Percentiles rank a stretch among this genome's conserved stretches.
These are phyloP conservation scores for Ceratina calcarata DNA, from an alignment of 1,140 invertebrate species.

Conservation along the genomic window DNA sequence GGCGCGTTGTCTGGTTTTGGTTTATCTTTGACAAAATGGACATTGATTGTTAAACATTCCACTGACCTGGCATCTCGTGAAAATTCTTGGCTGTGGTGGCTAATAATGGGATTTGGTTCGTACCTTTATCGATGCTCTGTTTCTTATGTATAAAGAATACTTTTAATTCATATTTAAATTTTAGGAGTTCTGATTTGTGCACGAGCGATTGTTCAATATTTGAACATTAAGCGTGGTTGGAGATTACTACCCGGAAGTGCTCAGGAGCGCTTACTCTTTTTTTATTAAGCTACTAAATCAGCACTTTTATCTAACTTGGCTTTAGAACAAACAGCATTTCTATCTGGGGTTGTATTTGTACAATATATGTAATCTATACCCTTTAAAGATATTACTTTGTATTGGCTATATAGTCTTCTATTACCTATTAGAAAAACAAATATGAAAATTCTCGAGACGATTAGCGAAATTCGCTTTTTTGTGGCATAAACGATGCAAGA, in stretches of 20 bases:
- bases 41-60: constrained; percentile 94
- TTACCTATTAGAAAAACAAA: constrained; percentile 29
- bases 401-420: constrained; percentile 55
- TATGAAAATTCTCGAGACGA: constrained; percentile 31
- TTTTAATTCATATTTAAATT: constrained; percentile 56
- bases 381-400: constrained; percentile 54
- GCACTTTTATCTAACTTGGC: constrained; percentile 61
- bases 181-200: constrained; percentile 92
- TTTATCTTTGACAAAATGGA: constrained; percentile 96
- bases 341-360: constrained; percentile 71
- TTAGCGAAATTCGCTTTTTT: constrained; percentile 55
- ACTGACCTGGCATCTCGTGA: constrained; percentile 91
- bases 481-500: constrained; percentile 33
- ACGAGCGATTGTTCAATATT: constrained; percentile 92
- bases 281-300: constrained; percentile 84
- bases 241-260: constrained; percentile 90
- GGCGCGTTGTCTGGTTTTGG: constrained; percentile 96
- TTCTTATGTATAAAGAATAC: background rate
- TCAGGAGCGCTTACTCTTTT: constrained; percentile 92
- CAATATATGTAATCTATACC: constrained; percentile 65
- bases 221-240: constrained; percentile 95
- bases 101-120: constrained; percentile 93
- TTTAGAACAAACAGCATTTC: constrained; percentile 71
- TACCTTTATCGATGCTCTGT: constrained; percentile 42
- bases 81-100: constrained; percentile 94